Conservation (phyloP, 2,797 vertebrate species). For the Gallinago nigripennis region DNA sequence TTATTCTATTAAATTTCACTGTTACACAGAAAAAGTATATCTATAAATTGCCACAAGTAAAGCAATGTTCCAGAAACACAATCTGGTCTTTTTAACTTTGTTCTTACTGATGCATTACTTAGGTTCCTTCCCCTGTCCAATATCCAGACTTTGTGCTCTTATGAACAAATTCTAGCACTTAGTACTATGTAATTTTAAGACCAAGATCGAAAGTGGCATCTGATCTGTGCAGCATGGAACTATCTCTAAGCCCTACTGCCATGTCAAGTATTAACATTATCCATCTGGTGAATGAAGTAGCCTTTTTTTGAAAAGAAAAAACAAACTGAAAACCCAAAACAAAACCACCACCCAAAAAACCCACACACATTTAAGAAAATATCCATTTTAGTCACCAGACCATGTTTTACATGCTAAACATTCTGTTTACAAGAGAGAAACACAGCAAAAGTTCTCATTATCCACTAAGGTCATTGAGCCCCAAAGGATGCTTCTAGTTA, state of each 20-base stretch:
- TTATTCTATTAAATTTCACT: neutral
- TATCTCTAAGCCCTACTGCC: neutral
- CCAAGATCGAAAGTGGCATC: neutral
- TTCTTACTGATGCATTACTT: neutral
- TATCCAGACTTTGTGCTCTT: neutral
- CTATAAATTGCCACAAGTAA: neutral
- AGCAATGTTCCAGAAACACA: neutral
- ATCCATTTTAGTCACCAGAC: neutral
- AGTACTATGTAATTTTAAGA: neutral
- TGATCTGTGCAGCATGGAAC: neutral
- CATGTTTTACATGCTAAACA: neutral
- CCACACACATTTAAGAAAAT: neutral
- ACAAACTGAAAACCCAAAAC: neutral
- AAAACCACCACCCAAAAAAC: neutral
- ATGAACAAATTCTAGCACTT: neutral
- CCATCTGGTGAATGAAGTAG: neutral
- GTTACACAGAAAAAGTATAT: neutral
- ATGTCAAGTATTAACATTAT: neutral
- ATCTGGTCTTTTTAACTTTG: neutral
- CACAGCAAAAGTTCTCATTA: conserved; percentile 58
- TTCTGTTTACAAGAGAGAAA: conserved; percentile 43
- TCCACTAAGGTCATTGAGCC: conserved; percentile 28
- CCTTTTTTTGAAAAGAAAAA: neutral
- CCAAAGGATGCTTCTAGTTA: conserved; percentile 53
- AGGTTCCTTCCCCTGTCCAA: neutral